Base-by-base conservation (phyloP, 2,113 vertebrate genomes). In the Rhizomys pruinosus region DNA sequence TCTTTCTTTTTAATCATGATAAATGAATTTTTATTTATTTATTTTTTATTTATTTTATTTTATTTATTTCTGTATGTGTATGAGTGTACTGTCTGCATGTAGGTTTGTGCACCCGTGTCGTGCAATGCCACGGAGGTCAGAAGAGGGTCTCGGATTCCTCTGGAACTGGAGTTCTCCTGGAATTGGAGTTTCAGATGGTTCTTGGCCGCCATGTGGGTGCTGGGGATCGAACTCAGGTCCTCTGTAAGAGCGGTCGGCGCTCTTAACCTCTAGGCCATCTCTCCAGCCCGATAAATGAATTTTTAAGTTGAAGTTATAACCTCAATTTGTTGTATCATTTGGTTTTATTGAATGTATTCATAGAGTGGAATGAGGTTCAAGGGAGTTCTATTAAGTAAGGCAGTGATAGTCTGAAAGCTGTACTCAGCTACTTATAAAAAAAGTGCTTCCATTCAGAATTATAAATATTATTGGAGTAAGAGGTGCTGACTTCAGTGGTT, bases 1-100 rank as follows among this genome's bases (percentile, higher is more conserved):
- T 37, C 44, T 59, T 15, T 19, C 8, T 86, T 86, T 69, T 69
- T 34, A 81, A 61, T 63, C 8, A 37, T 13, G 44, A 37, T 27
- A 15, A 61, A 57, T 69, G 66, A 69, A 69, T 92, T 92, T 74
- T 69, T 44, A 89, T 69, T n/a, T n/a, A n/a, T n/a, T n/a, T n/a
- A n/a, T n/a, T n/a, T n/a, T n/a, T n/a, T n/a, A n/a, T n/a, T n/a
- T n/a, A n/a, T n/a, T n/a, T n/a, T n/a, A n/a, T n/a, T n/a, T n/a
- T n/a, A n/a, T n/a, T n/a, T n/a, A n/a, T n/a, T n/a, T n/a, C n/a
- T n/a, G n/a, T n/a, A n/a, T n/a, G n/a, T n/a, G n/a, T n/a, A n/a
- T n/a, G n/a, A n/a, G n/a, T n/a, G n/a, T n/a, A n/a, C n/a, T n/a
- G n/a, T n/a, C n/a, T n/a, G n/a, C n/a, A n/a, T n/a, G n/a, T n/a